Base-by-base conservation (phyloP, 2,113 vertebrate genomes). In the Barnardius zonarius region DNA sequence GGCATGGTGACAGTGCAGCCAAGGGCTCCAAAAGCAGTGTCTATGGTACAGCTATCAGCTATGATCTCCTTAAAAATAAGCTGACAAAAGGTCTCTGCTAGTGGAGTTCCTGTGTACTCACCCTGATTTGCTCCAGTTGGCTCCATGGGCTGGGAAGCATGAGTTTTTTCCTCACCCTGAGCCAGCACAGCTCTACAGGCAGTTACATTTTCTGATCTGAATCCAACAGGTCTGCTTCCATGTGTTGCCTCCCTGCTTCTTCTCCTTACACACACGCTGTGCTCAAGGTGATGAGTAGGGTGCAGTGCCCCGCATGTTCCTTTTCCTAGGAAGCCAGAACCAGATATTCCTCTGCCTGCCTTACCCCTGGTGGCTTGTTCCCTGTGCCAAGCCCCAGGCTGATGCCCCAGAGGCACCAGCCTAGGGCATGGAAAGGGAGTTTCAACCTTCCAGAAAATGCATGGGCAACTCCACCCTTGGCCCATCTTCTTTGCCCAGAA, bases 251-350 rank as follows among this genome's bases (percentile, higher is more conserved):
- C 17, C 27, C 15, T 59, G n/a, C 37, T 82, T 5, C 57, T 91
- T 91, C 44, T 35, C 18, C 30, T 72, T 70, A 24, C 0, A 0
- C 23, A 27, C 0, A 1, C 8, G 19, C 49, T 2, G 0, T 7
- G 27, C 48, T 90, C 20, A 18, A 61, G 48, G 33, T 6, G 2
- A 72, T 28, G 57, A 1, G 0, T 37, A 31, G 54, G 44, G 22
- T 88, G 77, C 55, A 86, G 54, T 0, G 0, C 17, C 18, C 17
- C 51, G 18, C 7, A 1, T 62, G 9, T 83, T 81, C 22, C 15
- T 69, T 90, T 90, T 77, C 20, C 9, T 3, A 66, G 61, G n/a
- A 80, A 90, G 22, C 44, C 85, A 67, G 44, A 18, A 44, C 31
- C 13, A 74, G 92, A 92, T 74, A 81, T 83, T 86, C n/a, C 46